Evolutionary conservation across 2,888 invertebrate genomes (phyloP), one percentile per base, ranked within the genome.

Genomic region (Abscondita cerata): DNA sequence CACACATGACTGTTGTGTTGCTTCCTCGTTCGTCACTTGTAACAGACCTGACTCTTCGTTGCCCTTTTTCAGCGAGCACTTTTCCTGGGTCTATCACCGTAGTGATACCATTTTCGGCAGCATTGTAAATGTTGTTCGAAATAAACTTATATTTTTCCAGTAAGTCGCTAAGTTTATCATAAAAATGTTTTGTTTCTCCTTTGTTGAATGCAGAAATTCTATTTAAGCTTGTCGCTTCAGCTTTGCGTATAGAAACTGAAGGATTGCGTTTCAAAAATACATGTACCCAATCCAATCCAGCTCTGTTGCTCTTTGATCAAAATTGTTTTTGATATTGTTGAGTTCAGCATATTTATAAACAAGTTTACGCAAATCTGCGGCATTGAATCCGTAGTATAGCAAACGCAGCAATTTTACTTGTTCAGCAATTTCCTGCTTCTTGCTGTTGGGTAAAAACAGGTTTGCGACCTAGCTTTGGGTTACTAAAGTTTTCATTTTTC

Each of bases 51-150:
- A 75, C 70, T 70, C 70, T 69, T 68, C 63, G 72, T 69, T 72
- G 70, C 66, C 70, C 70, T 71, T 73, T 75, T 67, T 66, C 54
- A 38, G 73, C 72, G 38, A 74, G 68, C 52, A 74, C 68, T 71
- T 72, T 75, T 66, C 67, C 70, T 65, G 73, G 72, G 64, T 69
- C 63, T 59, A 53, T 59, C 13, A 65, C 69, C 25, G 70, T 70
- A 34, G 70, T 68, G 46, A 73, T 66, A 52, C 69, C 68, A 54
- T 68, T 73, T 59, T 73, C 68, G 52, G 71, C 71, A 62, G 59
- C 62, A 62, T 70, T 73, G 54, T 70, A 73, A 59, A 73, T 73
- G 33, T 71, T 72, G 47, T 66, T 70, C 9, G 46, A 68, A 64
- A 60, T 64, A 66, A 71, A 72, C 53, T 67, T 70, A 61, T 67